Evolutionary conservation across 2,113 vertebrate genomes (phyloP), one percentile per base, ranked within the genome.

Genomic region (Lichenostomus cassidix): DNA sequence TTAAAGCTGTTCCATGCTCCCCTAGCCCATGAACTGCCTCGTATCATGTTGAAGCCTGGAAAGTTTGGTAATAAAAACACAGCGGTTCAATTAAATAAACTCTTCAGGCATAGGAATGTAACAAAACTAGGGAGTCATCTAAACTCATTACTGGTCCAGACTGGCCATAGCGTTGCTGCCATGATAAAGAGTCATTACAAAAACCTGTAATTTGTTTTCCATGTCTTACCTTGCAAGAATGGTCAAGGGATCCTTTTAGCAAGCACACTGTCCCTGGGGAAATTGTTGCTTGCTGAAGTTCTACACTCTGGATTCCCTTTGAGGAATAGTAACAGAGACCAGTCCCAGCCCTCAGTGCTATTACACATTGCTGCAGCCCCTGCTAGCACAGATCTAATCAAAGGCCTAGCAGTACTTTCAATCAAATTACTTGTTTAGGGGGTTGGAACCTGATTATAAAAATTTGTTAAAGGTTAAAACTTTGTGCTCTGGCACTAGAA

Each of bases 61-160:
- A 92, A 92, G 60, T 85, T 62, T 64, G 64, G 24, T 83, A 96
- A 94, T 94, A 96, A 97, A 96, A 95, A 50, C 5, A 21, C 94
- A 95, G 15, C 5, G 63, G 75, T 63, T 97, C 83, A 83, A 93
- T 97, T 77, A 97, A 95, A 96, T 93, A 80, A 97, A 41, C 58
- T 95, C 76, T 94, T 69, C 83, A 71, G 23, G 70, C 87, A 52
- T 23, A 95, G 79, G 41, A 91, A 80, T 44, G 17, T 75, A 96
- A 92, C 75, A 58, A 86, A 95, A 92, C 65, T 67, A 92, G 80
- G 71, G 65, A 94, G 62, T 77, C 60, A 91, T 68, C 75, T 92
- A 83, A 94, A 69, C 41, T 88, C 46, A 22, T 95, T 92, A 68
- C 53, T 25, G 22, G 52, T 62, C 37, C 59, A 84, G 87, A 52